Conservation (phyloP, 2,888 invertebrate species). For the Ellobium chinense region DNA sequence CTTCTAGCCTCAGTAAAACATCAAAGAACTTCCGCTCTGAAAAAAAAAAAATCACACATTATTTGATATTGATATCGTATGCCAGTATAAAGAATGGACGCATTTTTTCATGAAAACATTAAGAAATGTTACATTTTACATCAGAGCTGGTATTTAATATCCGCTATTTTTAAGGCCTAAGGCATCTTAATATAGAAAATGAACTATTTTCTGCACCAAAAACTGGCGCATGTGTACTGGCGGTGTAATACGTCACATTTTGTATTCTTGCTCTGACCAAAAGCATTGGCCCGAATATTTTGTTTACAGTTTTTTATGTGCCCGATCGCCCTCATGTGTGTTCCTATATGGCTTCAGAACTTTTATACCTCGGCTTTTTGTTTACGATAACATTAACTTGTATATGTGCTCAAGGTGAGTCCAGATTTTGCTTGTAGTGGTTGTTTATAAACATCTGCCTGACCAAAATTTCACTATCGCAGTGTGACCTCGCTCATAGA, state of each 20-base stretch:
- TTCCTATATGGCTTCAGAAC: slow-evolving; percentile 54
- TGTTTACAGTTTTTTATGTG: slow-evolving; percentile 51
- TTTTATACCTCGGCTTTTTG: slow-evolving; percentile 55
- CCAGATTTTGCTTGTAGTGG: not conserved
- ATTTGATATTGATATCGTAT: not conserved
- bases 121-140: no score
- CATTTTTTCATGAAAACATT: not conserved
- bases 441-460: slow-evolving; percentile 40
- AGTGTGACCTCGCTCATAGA: slow-evolving; percentile 52
- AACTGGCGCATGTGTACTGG: not conserved
- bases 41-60: no score
- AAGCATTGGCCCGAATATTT: slow-evolving; percentile 47
- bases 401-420: slow-evolving; percentile 50
- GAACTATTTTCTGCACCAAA: not conserved
- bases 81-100: not conserved
- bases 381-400: slow-evolving; percentile 51
- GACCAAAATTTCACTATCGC: slow-evolving; percentile 35
- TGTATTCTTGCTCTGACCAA: slow-evolving; percentile 52
- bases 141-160: no score
- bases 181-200: no score
- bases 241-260: slow-evolving; percentile 14
- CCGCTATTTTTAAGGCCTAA: not conserved
- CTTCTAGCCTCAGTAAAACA: not conserved
- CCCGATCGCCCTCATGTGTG: slow-evolving; percentile 53
- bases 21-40: slow-evolving; percentile 10